Conservation (phyloP, 2,888 invertebrate genomes). For the Drosophila rellima region DNA sequence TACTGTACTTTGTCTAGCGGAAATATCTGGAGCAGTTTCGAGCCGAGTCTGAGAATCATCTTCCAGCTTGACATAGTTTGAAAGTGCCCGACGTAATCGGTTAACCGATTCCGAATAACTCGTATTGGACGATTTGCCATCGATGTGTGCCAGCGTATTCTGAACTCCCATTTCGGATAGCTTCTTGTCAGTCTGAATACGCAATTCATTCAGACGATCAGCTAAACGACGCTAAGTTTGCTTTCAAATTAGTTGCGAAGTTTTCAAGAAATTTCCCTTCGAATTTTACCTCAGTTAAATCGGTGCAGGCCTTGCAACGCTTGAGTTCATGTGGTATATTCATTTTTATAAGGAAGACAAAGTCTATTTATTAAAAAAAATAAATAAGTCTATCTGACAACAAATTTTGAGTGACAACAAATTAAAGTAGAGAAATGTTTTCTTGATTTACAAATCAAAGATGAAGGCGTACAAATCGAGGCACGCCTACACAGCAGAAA, state of each 20-base stretch:
- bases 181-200: not conserved
- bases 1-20: not conserved
- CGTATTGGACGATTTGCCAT: not conserved
- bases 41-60: not conserved
- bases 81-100: not conserved
- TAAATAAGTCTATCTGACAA: slow-evolving; percentile 3
- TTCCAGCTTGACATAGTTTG: not conserved
- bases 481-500: not conserved
- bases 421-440: not conserved
- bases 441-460: not conserved
- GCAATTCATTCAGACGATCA: slow-evolving; percentile 5
- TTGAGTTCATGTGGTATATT: slow-evolving; percentile 7
- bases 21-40: not conserved
- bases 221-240: not conserved
- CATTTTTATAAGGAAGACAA: not conserved
- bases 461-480: not conserved
- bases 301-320: slow-evolving; percentile 3
- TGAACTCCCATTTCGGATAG: not conserved
- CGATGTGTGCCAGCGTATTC: not conserved
- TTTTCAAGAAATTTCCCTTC: not conserved
- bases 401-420: slow-evolving; percentile 3
- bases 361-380: not conserved
- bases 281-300: slow-evolving; percentile 4
- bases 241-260: not conserved
- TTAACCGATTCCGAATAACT: slow-evolving; percentile 4